Evolutionary conservation across 2,888 invertebrate genomes (phyloP), one percentile per base, ranked within the genome.

Genomic region (Chaitophorus viminalis): DNA sequence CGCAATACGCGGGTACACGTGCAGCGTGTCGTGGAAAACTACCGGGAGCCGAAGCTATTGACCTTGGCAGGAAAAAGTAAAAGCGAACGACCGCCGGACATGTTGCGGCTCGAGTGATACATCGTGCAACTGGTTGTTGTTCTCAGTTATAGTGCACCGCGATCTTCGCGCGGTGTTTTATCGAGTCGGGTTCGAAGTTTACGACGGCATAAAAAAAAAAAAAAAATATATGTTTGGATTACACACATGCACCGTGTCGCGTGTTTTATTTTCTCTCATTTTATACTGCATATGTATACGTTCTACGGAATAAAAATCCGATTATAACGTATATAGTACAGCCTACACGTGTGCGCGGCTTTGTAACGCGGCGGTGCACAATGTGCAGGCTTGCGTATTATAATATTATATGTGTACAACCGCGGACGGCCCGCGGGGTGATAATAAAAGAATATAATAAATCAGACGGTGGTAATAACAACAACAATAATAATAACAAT

Each of bases 251-350:
- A n/a, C n/a, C n/a, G n/a, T n/a, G n/a, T n/a, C n/a, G n/a, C n/a
- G n/a, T n/a, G n/a, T n/a, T n/a, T n/a, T n/a, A n/a, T 85, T 77
- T 52, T 31, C 52, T 85, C 68, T 52, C 70, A 36, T 21, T 68
- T 76, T 85, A 68, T 77, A n/a, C n/a, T n/a, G n/a, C n/a, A n/a
- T n/a, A n/a, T n/a, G n/a, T n/a, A n/a, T 68, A 52, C 85, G 33
- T 84, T 31, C n/a, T 25, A n/a, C 11, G 70, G 77, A 77, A 85
- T 85, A 77, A 85, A 77, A 85, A 77, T 68, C 77, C 46, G 77
- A 85, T 85, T 85, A 70, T 70, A 60, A 72, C n/a, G n/a, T 5
- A 1, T 18, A n/a, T n/a, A n/a, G n/a, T n/a, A n/a, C n/a, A n/a
- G n/a, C n/a, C n/a, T n/a, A 21, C 14, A 39, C 39, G 39, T 39